Conservation (phyloP, 2,113 vertebrate species). For the Andinoacara biseriatus region DNA sequence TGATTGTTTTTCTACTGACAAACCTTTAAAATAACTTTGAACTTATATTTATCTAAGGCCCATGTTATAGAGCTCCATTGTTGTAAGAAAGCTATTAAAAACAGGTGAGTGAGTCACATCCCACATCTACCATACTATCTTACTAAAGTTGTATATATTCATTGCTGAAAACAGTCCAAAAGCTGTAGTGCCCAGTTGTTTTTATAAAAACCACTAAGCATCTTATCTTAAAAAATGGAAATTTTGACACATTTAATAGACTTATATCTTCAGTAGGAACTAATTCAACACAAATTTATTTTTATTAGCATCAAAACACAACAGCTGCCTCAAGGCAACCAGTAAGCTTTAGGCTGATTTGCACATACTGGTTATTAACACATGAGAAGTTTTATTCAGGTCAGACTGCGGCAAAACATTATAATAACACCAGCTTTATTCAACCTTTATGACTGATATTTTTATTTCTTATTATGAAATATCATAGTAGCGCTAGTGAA, state of each 20-base stretch:
- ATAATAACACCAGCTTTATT: not conserved
- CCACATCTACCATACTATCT: not conserved
- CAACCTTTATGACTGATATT: not conserved
- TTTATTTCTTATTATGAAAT: not conserved
- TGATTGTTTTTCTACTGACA: not conserved
- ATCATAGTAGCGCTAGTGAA: not conserved
- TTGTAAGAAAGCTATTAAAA: not conserved
- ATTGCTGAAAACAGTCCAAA: not conserved
- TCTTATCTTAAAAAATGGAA: too few species aligned
- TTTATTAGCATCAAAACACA: too few species aligned
- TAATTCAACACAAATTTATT: too few species aligned
- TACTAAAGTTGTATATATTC: not conserved
- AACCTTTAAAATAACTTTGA: not conserved
- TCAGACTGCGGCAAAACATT: not conserved
- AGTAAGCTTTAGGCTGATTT: not conserved
- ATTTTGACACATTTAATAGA: not conserved
- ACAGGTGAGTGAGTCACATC: not conserved
- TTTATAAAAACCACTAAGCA: too few species aligned
- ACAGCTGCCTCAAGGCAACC: too few species aligned
- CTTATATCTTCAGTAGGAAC: not conserved
- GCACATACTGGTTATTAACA: not conserved
- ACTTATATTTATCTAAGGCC: not conserved
- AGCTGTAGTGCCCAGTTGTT: not conserved
- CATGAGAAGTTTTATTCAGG: not conserved
- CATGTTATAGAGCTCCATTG: not conserved